phyloP scores from a whole-genome alignment of 2,113 vertebrate genomes.

The Saimiri boliviensis region DNA sequence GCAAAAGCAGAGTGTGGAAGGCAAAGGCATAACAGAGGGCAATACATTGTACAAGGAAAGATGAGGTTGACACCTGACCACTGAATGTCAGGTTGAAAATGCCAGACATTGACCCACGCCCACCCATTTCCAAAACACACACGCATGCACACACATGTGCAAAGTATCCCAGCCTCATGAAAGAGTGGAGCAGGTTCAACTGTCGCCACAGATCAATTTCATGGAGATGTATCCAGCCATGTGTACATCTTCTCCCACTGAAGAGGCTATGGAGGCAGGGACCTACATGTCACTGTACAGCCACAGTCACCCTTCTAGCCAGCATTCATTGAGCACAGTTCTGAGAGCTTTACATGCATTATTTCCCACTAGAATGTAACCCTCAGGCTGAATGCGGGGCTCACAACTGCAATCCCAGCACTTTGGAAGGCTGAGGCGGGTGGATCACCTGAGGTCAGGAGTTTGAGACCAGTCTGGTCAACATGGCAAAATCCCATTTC shows the following conservation, averaged over 20 bases:
- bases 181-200: neutral
- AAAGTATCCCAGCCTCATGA: neutral
- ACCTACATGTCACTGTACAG: neutral
- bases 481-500: too few species aligned
- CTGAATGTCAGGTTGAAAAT: neutral
- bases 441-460: too few species aligned
- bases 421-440: too few species aligned
- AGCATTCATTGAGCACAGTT: neutral
- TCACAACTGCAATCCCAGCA: too few species aligned
- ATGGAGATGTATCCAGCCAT: neutral
- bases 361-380: neutral
- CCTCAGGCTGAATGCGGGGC: rapidly evolving
- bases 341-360: neutral
- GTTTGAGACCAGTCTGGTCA: too few species aligned
- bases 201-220: neutral
- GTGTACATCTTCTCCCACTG: neutral
- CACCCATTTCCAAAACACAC: neutral
- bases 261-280: neutral
- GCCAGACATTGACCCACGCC: neutral
- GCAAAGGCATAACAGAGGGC: neutral
- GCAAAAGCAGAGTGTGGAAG: neutral
- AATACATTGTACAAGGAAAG: neutral
- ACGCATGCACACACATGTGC: neutral
- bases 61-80: neutral
- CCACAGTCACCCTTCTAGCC: neutral